Percentiles rank a stretch among this genome's conserved stretches.
phyloP scores from a whole-genome alignment of 2,888 invertebrate genomes.

The Escarpia spicata region DNA sequence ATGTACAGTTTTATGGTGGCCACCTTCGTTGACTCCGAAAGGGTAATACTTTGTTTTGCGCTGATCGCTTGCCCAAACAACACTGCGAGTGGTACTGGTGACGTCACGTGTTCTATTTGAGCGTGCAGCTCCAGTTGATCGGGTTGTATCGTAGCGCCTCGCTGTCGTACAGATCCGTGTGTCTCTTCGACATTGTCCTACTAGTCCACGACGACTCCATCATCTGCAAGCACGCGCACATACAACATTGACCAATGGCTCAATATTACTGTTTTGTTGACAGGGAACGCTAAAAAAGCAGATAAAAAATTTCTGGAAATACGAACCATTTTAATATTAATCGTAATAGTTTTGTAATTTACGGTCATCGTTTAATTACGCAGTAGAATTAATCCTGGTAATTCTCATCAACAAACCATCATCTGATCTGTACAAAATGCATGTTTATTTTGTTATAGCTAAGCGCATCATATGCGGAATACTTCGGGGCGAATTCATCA shows the following conservation, averaged over 20 bases:
- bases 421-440: too few relatives aligned
- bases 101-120: conserved; percentile 44
- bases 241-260: background rate
- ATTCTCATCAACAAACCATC: too few relatives aligned
- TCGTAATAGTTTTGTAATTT: too few relatives aligned
- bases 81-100: background rate
- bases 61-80: background rate
- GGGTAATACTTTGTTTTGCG: background rate
- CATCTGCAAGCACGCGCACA: conserved; percentile 48
- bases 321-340: too few relatives aligned
- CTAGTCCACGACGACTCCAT: conserved; percentile 58
- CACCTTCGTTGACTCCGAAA: background rate
- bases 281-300: background rate
- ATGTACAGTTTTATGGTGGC: background rate
- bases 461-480: background rate
- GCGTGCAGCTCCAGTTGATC: conserved; percentile 62
- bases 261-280: too few relatives aligned
- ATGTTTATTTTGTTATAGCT: too few relatives aligned
- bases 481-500: background rate
- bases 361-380: too few relatives aligned
- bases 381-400: too few relatives aligned
- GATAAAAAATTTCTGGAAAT: background rate
- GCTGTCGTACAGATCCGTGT: conserved; percentile 53
- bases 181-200: conserved; percentile 39
- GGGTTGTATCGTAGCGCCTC: conserved; percentile 60